Base-by-base conservation (phyloP, 2,113 vertebrate species). In the Periophthalmodon schlosseri region DNA sequence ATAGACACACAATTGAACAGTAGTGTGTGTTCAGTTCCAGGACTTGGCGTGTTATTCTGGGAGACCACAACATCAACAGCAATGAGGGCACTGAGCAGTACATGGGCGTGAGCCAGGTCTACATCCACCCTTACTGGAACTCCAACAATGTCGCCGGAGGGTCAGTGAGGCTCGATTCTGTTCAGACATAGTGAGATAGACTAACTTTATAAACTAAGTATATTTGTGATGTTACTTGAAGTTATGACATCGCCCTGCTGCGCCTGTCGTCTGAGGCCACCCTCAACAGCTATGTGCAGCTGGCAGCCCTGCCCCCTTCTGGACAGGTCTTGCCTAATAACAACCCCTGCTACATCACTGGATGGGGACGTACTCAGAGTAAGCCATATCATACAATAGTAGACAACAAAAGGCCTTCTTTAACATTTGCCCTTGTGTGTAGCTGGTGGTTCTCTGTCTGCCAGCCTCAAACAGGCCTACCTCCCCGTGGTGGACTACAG, bases 331-430 rank as follows among this genome's bases (percentile, higher is more conserved):
- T 97, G 90, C 3, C 94, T 82, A 81, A 97, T 91, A 84, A 95
- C 84, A 91, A 93, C 81, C 49, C 80, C 85, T 97, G 97, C 87
- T 95, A 94, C 91, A 94, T 98, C 92, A 93, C 87, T 0, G 97
- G 97, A 91, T 98, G 97, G 96, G 96, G 96, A 49, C 85, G 18
- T 65, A 96, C 95, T 76, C 77, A 68, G 83, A 95, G 96, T 97
- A 87, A 95, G 96, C 95, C 28, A 33, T 15, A 39, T 9, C 12
- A 16, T n/a, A n/a, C 52, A 54, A 10, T 20, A 7, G 50, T 2
- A 18, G 20, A 2, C 20, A 18, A 52, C 52, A 21, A 56, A 56
- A 56, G 20, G 0, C 49, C 7, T 18, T 11, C 11, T 15, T 21
- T 28, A 60, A 56, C 9, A 56, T 56, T 11, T 56, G 20, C 33